Percentiles rank a stretch among this genome's conserved stretches.
These are phyloP conservation scores for Aulostomus chinensis DNA, from an alignment of 2,797 vertebrate genomes.

Conservation along the genomic window DNA sequence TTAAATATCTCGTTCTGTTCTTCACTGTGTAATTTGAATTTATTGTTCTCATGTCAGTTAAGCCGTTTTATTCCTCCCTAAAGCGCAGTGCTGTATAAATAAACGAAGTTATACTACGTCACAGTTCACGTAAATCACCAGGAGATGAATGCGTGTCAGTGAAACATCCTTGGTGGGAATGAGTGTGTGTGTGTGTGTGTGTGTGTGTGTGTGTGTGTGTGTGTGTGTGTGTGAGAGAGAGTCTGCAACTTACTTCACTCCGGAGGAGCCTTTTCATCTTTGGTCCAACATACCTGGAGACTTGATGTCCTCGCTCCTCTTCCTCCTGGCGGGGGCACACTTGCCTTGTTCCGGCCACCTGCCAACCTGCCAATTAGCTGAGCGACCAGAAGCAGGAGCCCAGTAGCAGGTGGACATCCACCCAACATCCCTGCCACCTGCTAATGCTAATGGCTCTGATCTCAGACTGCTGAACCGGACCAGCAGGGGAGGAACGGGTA, in stretches of 20 bases:
- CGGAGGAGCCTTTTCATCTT: conserved; percentile 68
- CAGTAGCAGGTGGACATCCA: conserved; percentile 71
- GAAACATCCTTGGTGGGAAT: no score
- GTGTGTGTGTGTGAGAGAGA: conserved; percentile 15
- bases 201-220: neutral
- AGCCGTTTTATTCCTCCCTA: no score
- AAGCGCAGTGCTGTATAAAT: no score
- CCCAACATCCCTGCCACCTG: conserved; percentile 64
- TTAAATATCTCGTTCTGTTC: no score
- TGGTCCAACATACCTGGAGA: conserved; percentile 58
- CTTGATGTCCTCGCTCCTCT: conserved; percentile 57
- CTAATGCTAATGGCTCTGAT: conserved; percentile 75
- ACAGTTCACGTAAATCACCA: neutral
- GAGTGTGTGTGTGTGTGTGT: neutral
- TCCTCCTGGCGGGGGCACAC: conserved; percentile 50
- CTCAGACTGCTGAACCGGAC: conserved; percentile 47
- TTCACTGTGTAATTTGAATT: no score
- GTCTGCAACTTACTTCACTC: conserved; percentile 48
- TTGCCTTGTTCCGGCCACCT: conserved; percentile 63
- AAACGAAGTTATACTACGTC: no score
- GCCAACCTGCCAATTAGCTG: conserved; percentile 79
- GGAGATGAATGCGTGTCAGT: neutral
- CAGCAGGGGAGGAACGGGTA: conserved; percentile 34
- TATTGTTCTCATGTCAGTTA: no score
- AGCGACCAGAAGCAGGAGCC: conserved; percentile 73